Base-by-base conservation (phyloP, 1,140 invertebrate species). In the Pogonomyrmex californicus region DNA sequence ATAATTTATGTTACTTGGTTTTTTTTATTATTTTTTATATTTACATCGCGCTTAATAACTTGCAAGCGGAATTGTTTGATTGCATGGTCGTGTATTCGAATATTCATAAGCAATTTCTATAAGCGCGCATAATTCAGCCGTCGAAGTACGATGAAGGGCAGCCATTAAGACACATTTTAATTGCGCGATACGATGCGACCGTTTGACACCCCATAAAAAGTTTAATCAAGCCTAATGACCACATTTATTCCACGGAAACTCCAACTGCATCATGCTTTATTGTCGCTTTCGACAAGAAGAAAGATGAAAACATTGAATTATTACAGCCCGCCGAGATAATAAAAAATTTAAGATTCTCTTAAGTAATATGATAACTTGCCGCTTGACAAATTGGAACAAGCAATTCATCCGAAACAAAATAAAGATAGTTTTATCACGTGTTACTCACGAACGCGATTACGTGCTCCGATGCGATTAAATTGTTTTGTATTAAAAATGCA, bases 141-240 rank as follows among this genome's bases (percentile, higher is more conserved):
- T 76, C 77, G 71, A 62, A 75, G 77, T 73, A 70, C 77, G 73
- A 77, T 41, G 62, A 60, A 60, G 73, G 33, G 14, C 54, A 30
- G 78, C 68, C 60, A 63, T 60, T 71, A 76, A 75, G 83, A 70
- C 75, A 77, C 85, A 63, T 88, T 91, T 88, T 91, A 93, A 93
- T 93, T 88, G 88, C 79, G 86, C 82, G 86, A 86, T 66, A 62
- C 83, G 76, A 87, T 71, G 83, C 86, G 68, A 58, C 30, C 81
- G 85, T 88, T 91, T 90, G 92, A 92, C 91, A 92, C 86, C 89
- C 87, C 86, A 75, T 93, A 92, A 92, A 93, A 93, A 90, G 66
- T 92, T 93, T 93, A 91, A 93, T 93, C 90, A 92, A 89, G 88
- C 79, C 86, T 89, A 91, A 92, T 88, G 88, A 87, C 65, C 79